Percentiles rank a stretch among this genome's conserved stretches.
Evolutionary conservation across 1,140 invertebrate genomes (phyloP).

Genomic region (Bombus confusus): DNA sequence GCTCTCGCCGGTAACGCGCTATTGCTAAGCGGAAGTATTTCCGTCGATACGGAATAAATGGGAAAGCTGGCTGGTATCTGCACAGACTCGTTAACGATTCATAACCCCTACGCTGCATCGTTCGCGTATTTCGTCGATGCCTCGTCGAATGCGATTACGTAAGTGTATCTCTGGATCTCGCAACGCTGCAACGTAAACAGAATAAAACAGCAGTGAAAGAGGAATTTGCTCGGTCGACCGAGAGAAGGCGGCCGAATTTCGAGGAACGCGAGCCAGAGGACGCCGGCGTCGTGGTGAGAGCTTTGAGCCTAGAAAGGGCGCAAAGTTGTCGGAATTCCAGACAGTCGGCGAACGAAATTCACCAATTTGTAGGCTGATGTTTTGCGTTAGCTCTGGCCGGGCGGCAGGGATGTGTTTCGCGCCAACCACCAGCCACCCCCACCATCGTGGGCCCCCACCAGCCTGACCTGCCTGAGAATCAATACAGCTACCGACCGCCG

Average conservation of each 20-base stretch:
- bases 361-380: slow-evolving; percentile 65
- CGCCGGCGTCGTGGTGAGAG: too few relatives aligned
- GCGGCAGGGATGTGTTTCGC: slow-evolving; percentile 76
- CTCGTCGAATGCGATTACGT: too few relatives aligned
- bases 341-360: slow-evolving; percentile 53
- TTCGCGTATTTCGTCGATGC: neutral
- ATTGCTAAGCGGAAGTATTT: slow-evolving; percentile 24
- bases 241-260: neutral
- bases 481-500: slow-evolving; percentile 80
- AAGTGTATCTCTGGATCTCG: neutral
- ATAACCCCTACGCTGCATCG: neutral
- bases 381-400: slow-evolving; percentile 62
- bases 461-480: slow-evolving; percentile 76
- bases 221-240: too few relatives aligned
- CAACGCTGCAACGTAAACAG: slow-evolving; percentile 31
- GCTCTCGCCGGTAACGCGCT: slow-evolving; percentile 12
- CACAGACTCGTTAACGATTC: slow-evolving; percentile 20
- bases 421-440: slow-evolving; percentile 54
- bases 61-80: neutral
- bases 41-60: slow-evolving; percentile 29
- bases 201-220: neutral
- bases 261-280: neutral
- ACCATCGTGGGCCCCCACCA: slow-evolving; percentile 58
- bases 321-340: slow-evolving; percentile 50
- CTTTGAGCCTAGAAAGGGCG: too few relatives aligned